Conservation (phyloP, 64 coral and sea anemone genomes). For the Montipora capricornis region DNA sequence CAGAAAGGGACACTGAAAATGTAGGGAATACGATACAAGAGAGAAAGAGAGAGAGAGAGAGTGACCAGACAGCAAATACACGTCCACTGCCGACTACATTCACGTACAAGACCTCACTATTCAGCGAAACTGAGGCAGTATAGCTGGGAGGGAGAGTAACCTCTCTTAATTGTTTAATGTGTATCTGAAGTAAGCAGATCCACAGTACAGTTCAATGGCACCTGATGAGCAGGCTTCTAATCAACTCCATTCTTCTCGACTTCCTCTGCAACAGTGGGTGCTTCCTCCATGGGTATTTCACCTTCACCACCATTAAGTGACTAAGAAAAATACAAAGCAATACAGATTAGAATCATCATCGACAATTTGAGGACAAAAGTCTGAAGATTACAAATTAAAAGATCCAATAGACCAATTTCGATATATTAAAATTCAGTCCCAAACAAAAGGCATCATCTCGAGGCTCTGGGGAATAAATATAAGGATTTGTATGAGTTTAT, state of each 20-base stretch:
- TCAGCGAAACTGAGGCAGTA: neutral
- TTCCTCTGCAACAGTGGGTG: slow-evolving; percentile 21
- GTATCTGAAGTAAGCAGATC: neutral
- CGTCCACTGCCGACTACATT: neutral
- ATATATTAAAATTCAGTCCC: too few relatives aligned
- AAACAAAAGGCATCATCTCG: too few relatives aligned
- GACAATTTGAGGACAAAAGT: too few relatives aligned
- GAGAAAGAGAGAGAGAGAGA: neutral
- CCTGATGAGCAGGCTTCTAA: neutral
- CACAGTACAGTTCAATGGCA: slow-evolving; percentile 10
- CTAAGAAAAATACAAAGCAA: neutral
- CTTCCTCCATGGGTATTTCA: slow-evolving; percentile 24
- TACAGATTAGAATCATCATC: neutral
- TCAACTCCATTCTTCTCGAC: slow-evolving; percentile 48
- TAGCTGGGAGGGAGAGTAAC: too few relatives aligned
- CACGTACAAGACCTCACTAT: neutral
- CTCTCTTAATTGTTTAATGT: neutral
- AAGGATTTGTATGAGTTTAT: too few relatives aligned
- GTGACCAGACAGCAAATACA: neutral
- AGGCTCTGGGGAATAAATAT: too few relatives aligned
- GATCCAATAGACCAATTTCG: too few relatives aligned
- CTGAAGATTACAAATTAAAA: too few relatives aligned
- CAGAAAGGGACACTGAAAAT: neutral
- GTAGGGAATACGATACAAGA: neutral
- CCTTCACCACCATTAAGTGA: slow-evolving; percentile 50